Percentiles rank a stretch among this genome's conserved stretches.
These are phyloP conservation scores for Melangyna quadrimaculata DNA, from an alignment of 2,888 invertebrate genomes.

Conservation along the genomic window DNA sequence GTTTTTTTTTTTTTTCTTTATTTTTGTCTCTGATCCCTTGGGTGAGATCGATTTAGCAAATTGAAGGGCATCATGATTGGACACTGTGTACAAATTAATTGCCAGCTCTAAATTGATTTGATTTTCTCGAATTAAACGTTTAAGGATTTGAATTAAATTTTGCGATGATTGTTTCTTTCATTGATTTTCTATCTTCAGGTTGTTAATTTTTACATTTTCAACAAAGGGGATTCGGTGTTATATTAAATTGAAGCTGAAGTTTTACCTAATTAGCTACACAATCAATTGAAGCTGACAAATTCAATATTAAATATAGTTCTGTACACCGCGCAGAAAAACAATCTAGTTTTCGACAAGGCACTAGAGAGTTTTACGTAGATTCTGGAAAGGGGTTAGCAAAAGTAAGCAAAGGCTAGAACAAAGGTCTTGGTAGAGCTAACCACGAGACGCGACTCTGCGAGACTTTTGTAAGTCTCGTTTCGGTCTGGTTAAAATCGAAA, in stretches of 20 bases:
- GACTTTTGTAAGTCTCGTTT: too few relatives aligned
- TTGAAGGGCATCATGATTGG: conserved; percentile 22
- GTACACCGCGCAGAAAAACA: too few relatives aligned
- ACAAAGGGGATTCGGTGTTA: neutral
- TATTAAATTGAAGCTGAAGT: neutral
- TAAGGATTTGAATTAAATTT: conserved; percentile 1
- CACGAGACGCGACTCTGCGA: too few relatives aligned
- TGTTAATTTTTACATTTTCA: neutral
- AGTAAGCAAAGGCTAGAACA: too few relatives aligned
- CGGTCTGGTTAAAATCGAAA: too few relatives aligned
- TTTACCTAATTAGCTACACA: neutral
- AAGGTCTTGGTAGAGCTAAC: too few relatives aligned
- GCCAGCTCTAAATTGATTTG: conserved; percentile 12
- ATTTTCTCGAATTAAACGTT: conserved; percentile 9
- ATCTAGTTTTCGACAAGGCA: too few relatives aligned
- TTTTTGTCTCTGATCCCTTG: neutral
- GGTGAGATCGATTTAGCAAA: conserved; percentile 21
- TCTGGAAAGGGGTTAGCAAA: too few relatives aligned
- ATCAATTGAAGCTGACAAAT: too few relatives aligned
- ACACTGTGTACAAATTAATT: neutral
- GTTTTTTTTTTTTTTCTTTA: neutral
- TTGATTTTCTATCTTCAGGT: neutral
- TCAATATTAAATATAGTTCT: too few relatives aligned
- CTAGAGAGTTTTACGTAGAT: too few relatives aligned
- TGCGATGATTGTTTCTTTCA: neutral